Conservation (phyloP, 2,888 invertebrate species). For the Bedellia somnulentella region DNA sequence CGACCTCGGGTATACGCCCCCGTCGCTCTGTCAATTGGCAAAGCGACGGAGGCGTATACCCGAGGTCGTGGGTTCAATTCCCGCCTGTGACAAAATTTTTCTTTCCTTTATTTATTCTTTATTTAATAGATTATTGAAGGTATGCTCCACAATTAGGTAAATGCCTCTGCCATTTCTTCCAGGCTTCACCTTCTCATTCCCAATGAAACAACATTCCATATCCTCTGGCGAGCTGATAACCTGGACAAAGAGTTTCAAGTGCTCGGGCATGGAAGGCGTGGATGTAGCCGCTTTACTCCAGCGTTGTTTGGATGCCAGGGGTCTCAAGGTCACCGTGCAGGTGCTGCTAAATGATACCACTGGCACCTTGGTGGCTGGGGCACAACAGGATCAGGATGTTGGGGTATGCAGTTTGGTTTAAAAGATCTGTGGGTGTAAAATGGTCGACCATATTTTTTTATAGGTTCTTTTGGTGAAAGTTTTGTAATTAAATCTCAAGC, state of each 20-base stretch:
- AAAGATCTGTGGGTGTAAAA: no score
- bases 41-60: no score
- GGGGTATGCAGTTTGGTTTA: conserved; percentile 23
- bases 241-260: conserved; percentile 86
- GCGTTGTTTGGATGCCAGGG: conserved; percentile 61
- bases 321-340: conserved; percentile 65
- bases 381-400: conserved; percentile 62
- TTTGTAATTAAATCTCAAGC: no score
- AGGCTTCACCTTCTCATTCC: conserved; percentile 87
- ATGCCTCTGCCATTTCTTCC: conserved; percentile 9
- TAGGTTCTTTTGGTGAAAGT: no score
- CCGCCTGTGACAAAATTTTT: no score
- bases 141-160: conserved; percentile 6
- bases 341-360: conserved; percentile 81
- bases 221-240: conserved; percentile 73
- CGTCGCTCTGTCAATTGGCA: no score
- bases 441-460: no score
- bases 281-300: conserved; percentile 73
- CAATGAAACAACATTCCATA: conserved; percentile 74
- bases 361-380: conserved; percentile 71
- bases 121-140: no score
- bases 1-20: no score
- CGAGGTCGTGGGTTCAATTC: no score
- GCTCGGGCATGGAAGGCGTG: conserved; percentile 66
- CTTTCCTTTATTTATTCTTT: no score